These are phyloP conservation scores for Eupsilia transversa DNA, from an alignment of 2,888 invertebrate genomes.

Conservation along the genomic window DNA sequence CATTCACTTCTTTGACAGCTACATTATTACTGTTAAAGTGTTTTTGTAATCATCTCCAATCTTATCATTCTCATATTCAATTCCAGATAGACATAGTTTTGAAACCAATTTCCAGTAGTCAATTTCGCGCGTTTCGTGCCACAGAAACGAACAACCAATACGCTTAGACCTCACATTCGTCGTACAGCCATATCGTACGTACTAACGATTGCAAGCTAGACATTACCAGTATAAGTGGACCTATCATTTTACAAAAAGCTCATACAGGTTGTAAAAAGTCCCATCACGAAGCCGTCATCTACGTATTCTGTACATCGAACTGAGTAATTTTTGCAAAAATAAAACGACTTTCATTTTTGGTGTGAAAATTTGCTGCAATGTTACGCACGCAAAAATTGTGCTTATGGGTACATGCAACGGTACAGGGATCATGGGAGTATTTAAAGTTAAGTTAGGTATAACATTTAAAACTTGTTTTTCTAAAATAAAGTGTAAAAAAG, in stretches of 20 bases:
- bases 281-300: not conserved
- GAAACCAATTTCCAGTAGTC: constrained; percentile 63
- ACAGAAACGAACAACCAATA: constrained; percentile 66
- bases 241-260: not conserved
- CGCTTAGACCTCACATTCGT: constrained; percentile 58
- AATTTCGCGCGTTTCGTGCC: constrained; percentile 64
- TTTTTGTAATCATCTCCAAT: constrained; percentile 15
- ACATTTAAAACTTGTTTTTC: not conserved
- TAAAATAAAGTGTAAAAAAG: too few relatives aligned
- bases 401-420: too few relatives aligned
- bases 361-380: not conserved
- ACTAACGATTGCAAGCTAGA: constrained; percentile 8
- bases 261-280: not conserved
- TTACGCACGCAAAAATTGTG: not conserved
- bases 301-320: not conserved
- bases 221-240: not conserved
- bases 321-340: not conserved
- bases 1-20: not conserved
- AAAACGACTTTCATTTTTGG: not conserved
- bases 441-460: not conserved
- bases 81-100: constrained; percentile 50
- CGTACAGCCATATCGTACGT: constrained; percentile 40
- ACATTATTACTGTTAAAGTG: constrained; percentile 8
- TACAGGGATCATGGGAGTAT: too few relatives aligned
- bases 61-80: constrained; percentile 22